Base-by-base conservation (phyloP, 2,888 invertebrate species). In the Eudemis profundana region DNA sequence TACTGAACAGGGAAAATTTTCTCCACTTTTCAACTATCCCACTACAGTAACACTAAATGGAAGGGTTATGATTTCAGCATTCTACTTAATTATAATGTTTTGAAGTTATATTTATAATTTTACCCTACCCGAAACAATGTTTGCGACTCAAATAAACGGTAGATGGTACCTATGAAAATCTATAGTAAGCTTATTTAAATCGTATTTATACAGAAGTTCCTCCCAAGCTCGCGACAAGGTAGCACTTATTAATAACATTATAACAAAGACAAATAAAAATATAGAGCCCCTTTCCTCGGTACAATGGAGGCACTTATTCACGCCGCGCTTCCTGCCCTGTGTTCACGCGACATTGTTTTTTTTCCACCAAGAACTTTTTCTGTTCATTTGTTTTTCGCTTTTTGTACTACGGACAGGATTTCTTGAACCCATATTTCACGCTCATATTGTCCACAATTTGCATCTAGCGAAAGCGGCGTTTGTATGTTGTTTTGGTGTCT, bases 361-460 rank as follows among this genome's bases (percentile, higher is more conserved):
- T 82, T 80, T 68, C 71, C 69, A 68, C 70, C 67, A 74, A 77
- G 78, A 85, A 89, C 83, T 87, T 90, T 88, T 86, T 89, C 89
- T 86, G 84, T 89, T 90, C 89, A 89, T 89, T 90, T 90, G 87
- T 87, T 82, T 86, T 83, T 81, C 76, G 71, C 76, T 79, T 80
- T 83, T 84, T 85, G 84, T 84, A 83, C 81, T 81, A 76, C 75
- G 78, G 64, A 71, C 90, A 90, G 91, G 91, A 91, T 92, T 87
- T 90, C 91, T 90, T 87, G 86, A 84, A 84, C 89, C 89, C 91
- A 89, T 92, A 91, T 92, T 91, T 92, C 87, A 91, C 85, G 82
- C 84, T 92, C 91, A 92, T 92, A 92, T 92, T 92, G 91, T 88
- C 78, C 79, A 72, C 75, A 74, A 82, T 85, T 88, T 83, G 79